Evolutionary conservation across 2,113 vertebrate genomes (phyloP), one percentile per base, ranked within the genome.

Genomic region (Spea bombifrons): DNA sequence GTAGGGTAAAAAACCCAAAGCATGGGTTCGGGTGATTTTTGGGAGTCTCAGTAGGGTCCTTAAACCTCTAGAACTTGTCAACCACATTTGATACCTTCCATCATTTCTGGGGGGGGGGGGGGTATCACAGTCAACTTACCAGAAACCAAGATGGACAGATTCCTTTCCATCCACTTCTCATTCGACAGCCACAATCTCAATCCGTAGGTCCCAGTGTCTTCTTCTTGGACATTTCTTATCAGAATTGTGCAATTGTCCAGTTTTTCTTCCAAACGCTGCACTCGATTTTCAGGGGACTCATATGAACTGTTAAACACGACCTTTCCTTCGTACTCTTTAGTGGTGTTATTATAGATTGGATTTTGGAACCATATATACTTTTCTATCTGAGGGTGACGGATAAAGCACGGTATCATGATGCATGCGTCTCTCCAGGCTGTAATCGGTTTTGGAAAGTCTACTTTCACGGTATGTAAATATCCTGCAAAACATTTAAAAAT

Each of bases 361-460:
- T 80, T 80, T 49, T 68, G 43, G 44, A 13, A 68, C 78, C 78
- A 80, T 13, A 17, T 12, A 67, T 44, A 68, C 4, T 48, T 44
- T 8, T 43, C 5, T 30, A 49, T 6, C 1, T 30, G 1, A 43
- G 4, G 1, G 16, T 0, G 1, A 4, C 0, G 17, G 10, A 55
- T 13, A 12, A 12, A 5, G 49, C 78, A 80, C 1, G 63, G 52
- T 44, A 80, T 12, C 7, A 61, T 0, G 10, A 16, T 52, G 13
- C 78, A 80, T 0, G 78, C 73, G 16, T 71, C 78, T 15, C 43
- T 43, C 78, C 78, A 68, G 16, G 65, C 71, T 6, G 7, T 3
- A 30, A 68, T 55, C 49, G 3, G 4, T 50, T 70, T 7, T 71
- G 69, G 49, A 17, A 70, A 70, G 9, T 13, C 7, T 43, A 70